Evolutionary conservation across 2,888 invertebrate species (phyloP).

Genomic region (Agrochola litura): DNA sequence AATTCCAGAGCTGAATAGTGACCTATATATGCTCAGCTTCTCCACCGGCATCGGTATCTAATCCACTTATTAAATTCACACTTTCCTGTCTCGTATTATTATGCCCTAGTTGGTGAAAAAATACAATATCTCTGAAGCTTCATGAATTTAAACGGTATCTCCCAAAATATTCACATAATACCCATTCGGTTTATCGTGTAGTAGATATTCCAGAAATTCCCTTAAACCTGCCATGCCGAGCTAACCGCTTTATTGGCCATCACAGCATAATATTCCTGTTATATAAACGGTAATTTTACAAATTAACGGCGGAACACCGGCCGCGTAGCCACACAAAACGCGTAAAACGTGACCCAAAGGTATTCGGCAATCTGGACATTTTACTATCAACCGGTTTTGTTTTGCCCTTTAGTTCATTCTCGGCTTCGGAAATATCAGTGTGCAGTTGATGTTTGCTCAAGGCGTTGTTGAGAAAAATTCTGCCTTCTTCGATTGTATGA

Average conservation of each 20-base stretch:
- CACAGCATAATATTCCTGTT: conserved; percentile 43
- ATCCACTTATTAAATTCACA: not conserved
- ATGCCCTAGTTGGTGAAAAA: too few relatives aligned
- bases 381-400: conserved; percentile 61
- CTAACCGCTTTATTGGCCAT: conserved; percentile 43
- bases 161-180: conserved; percentile 9
- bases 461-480: not conserved
- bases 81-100: too few relatives aligned
- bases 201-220: conserved; percentile 16
- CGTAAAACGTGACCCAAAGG: conserved; percentile 60
- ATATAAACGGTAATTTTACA: conserved; percentile 51
- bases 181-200: not conserved
- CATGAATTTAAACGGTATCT: not conserved
- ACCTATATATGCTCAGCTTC: too few relatives aligned
- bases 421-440: conserved; percentile 20
- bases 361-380: conserved; percentile 60
- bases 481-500: not conserved
- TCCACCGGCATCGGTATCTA: too few relatives aligned
- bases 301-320: conserved; percentile 47
- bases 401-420: conserved; percentile 53
- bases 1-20: too few relatives aligned
- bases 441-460: conserved; percentile 21
- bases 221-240: not conserved
- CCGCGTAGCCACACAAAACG: conserved; percentile 44
- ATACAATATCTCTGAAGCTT: not conserved